A percentile compares a stretch with the other conserved stretches of the same genome.
Conservation (phyloP, 1,140 invertebrate genomes). For the Vollenhovia emeryi region DNA sequence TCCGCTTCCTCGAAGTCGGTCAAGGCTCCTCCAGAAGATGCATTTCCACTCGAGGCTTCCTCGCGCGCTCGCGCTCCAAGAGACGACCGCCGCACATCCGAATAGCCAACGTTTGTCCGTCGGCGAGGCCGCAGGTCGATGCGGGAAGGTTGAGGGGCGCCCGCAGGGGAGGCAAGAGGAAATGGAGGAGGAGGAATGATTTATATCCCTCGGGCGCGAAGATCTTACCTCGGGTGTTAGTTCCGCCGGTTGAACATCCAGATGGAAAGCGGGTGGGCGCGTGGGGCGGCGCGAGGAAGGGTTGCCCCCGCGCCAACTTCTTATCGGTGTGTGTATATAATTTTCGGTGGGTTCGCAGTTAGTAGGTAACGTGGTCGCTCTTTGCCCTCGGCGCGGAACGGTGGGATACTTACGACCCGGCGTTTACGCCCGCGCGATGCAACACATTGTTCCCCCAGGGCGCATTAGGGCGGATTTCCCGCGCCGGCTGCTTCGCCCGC, state of each 20-base stretch:
- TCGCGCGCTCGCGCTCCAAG: neutral
- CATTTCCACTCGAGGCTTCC: conserved; percentile 16
- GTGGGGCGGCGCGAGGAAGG: conserved; percentile 4
- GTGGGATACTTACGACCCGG: conserved; percentile 42
- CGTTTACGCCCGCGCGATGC: conserved; percentile 31
- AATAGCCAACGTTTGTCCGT: conserved; percentile 37
- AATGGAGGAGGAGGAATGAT: conserved; percentile 35
- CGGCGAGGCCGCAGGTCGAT: neutral
- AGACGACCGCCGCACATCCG: neutral
- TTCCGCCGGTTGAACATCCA: conserved; percentile 58
- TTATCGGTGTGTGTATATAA: conserved; percentile 59
- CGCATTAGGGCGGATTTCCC: conserved; percentile 40
- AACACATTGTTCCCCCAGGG: conserved; percentile 60
- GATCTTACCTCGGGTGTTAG: conserved; percentile 51
- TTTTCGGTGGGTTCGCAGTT: conserved; percentile 46
- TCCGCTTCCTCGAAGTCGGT: conserved; percentile 57
- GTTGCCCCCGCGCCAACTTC: conserved; percentile 39
- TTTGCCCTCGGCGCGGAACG: conserved; percentile 5
- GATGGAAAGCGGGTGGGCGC: conserved; percentile 32
- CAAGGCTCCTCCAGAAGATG: conserved; percentile 59
- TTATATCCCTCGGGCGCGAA: conserved; percentile 46
- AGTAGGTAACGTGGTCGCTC: neutral
- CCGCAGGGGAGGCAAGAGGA: too few species aligned
- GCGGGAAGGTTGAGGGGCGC: neutral
- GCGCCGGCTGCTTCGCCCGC: neutral